phyloP scores from a whole-genome alignment of 2,888 invertebrate genomes.

The Frankliniella intonsa region DNA sequence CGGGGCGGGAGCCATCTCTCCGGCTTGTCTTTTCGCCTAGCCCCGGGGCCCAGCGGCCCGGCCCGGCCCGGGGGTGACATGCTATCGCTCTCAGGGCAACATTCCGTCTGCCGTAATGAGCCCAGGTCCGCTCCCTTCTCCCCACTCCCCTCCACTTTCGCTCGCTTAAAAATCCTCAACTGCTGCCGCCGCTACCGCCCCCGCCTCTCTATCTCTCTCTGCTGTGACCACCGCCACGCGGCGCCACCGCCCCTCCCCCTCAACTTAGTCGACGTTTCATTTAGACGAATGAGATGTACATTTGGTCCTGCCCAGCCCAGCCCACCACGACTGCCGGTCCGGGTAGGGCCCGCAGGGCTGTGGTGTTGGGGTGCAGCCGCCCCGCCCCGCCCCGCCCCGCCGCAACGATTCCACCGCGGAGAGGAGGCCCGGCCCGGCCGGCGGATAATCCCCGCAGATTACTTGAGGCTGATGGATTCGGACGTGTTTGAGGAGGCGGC shows the following conservation, averaged over 20 bases:
- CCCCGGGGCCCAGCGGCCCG: neutral
- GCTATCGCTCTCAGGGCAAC: constrained; percentile 23
- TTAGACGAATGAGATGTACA: constrained; percentile 19
- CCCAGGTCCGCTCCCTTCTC: neutral
- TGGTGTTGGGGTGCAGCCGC: neutral
- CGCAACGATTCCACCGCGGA: neutral
- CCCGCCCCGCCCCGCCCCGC: neutral
- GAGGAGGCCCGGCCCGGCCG: neutral
- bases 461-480: neutral
- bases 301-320: neutral
- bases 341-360: neutral
- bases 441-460: neutral
- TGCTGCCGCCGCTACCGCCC: too few relatives aligned
- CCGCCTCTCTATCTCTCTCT: too few relatives aligned
- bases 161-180: neutral
- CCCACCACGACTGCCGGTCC: neutral
- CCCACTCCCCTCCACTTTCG: neutral
- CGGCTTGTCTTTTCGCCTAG: constrained; percentile 10
- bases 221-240: neutral
- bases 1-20: neutral
- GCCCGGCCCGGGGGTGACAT: neutral
- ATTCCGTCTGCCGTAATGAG: constrained; percentile 11
- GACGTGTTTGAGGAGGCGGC: neutral
- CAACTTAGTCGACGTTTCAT: constrained; percentile 22
- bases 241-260: neutral